Conservation (phyloP, 53 echinoderm and acorn worm species). For the Stichopus horrens region DNA sequence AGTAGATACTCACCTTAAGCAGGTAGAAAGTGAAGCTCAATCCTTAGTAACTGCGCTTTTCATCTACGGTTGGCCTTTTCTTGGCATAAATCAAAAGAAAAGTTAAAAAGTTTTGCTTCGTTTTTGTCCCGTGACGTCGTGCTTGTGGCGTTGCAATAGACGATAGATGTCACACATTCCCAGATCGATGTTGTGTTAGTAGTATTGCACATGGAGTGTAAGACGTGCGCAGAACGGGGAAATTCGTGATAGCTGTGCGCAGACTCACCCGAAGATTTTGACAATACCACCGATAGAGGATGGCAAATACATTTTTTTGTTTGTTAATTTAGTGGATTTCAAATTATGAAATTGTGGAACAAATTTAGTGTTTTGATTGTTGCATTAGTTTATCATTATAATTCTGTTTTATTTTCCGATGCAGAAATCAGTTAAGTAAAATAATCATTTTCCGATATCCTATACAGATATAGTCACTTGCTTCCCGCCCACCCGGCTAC, state of each 20-base stretch:
- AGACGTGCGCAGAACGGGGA: constrained; percentile 25
- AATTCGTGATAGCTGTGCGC: constrained; percentile 6
- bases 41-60: constrained; percentile 30
- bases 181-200: constrained; percentile 23
- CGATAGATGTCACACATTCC: background rate
- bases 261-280: constrained; percentile 24
- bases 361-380: too few species aligned
- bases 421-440: too few species aligned
- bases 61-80: constrained; percentile 45
- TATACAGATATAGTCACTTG: background rate
- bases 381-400: too few species aligned
- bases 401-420: too few species aligned
- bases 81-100: constrained; percentile 41
- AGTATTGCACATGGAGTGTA: constrained; percentile 28
- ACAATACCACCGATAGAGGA: background rate
- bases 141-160: constrained; percentile 11
- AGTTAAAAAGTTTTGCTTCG: constrained; percentile 10
- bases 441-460: too few species aligned
- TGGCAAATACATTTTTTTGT: too few species aligned
- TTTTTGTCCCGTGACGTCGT: constrained; percentile 35
- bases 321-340: too few species aligned
- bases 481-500: constrained; percentile 36
- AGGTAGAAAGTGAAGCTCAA: constrained; percentile 49
- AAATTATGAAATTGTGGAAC: too few species aligned
- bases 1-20: constrained; percentile 21